A percentile compares a stretch with the other conserved stretches of the same genome.
These are phyloP conservation scores for Lagorchestes hirsutus DNA, from an alignment of 2,797 vertebrate genomes.

Conservation along the genomic window DNA sequence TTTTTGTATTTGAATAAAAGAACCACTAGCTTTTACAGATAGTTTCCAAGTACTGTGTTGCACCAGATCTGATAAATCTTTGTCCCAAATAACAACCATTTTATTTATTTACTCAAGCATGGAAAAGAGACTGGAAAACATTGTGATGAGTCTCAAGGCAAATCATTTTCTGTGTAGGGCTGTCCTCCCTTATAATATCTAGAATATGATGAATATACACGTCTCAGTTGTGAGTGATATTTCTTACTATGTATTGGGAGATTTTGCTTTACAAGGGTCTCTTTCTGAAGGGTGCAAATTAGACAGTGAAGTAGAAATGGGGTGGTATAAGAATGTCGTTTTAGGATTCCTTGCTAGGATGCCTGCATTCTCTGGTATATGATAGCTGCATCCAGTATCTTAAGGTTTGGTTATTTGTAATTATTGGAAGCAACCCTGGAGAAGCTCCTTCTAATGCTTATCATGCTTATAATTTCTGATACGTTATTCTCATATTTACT, in stretches of 20 bases:
- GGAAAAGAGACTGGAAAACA: background rate
- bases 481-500: background rate
- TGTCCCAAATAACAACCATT: background rate
- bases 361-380: background rate
- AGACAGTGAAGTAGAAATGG: background rate
- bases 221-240: background rate
- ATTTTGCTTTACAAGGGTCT: background rate
- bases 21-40: background rate
- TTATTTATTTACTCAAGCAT: background rate
- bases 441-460: background rate
- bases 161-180: background rate
- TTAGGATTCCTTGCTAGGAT: background rate
- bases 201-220: background rate
- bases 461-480: background rate
- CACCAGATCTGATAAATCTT: background rate
- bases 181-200: background rate
- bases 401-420: constrained; percentile 18
- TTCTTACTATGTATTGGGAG: background rate
- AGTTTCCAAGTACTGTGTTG: background rate
- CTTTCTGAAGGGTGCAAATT: background rate
- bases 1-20: background rate
- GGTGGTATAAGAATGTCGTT: background rate
- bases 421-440: background rate
- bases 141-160: background rate
- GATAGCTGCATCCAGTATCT: background rate